Base-by-base conservation (phyloP, 1,140 invertebrate genomes). In the Maconellicoccus hirsutus region DNA sequence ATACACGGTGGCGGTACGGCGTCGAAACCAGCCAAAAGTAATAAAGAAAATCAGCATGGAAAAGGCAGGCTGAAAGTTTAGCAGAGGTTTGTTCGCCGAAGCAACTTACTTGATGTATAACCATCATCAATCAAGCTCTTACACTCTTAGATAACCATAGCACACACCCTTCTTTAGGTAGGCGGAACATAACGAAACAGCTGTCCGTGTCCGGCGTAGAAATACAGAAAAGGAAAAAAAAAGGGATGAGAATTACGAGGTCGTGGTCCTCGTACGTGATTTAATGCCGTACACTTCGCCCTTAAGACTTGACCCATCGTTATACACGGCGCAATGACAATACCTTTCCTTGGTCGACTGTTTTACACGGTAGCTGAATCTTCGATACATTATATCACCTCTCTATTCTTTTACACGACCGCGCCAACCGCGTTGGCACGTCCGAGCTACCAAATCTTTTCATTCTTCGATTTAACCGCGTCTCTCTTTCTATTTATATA, bases 31-130 rank as follows among this genome's bases (percentile, higher is more conserved):
- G 52, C 61, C 61, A 25, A 66, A 66, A 66, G 61, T 66, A 66
- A 66, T 66, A 66, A 66, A 66, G 61, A 66, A 66, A 66, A 66
- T 66, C 61, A 66, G 61, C 61, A 66, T 66, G 61, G 25, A 66
- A 66, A 66, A 66, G 61, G 21, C 61, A 25, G 61, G 61, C 61
- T 66, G 61, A 66, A 66, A 66, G 52, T 66, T 66, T 66, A 66
- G 61, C 61, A 22, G 61, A 66, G 61, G 61, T 66, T 66, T 66
- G 61, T 66, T 66, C 19, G 25, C 19, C 61, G 61, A 19, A 66
- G 61, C 61, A 66, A 66, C 61, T 66, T 25, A 66, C 61, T 66
- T 66, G 61, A 66, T 66, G 61, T 66, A 66, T 66, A 66, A 66
- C 61, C 61, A 23, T 66, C 61, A 66, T 66, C 61, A 66, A 66